Percentiles rank a stretch among this genome's conserved stretches.
These are phyloP conservation scores for Xiphophorus birchmanni DNA, from an alignment of 2,797 vertebrate species.

Conservation along the genomic window DNA sequence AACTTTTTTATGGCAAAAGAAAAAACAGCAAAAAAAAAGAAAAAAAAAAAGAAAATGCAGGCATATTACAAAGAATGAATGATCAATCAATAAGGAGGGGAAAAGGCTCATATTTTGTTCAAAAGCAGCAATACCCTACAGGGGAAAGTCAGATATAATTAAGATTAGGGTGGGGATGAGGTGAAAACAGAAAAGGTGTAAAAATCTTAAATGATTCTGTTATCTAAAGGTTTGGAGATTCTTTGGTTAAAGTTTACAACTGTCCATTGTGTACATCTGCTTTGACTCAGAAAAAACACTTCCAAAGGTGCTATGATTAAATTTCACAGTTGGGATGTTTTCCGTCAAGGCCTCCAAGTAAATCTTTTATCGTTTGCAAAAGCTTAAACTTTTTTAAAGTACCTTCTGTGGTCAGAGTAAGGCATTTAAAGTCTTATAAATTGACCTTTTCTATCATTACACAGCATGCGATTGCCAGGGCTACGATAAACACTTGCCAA, in stretches of 20 bases:
- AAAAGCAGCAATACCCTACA: not conserved
- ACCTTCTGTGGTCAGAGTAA: slow-evolving; percentile 25
- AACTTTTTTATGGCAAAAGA: not conserved
- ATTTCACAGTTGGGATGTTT: not conserved
- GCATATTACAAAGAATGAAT: not conserved
- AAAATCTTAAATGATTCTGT: not conserved
- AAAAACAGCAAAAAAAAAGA: not conserved
- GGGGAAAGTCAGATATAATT: not conserved
- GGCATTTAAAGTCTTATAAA: slow-evolving; percentile 41
- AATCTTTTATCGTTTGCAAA: not conserved
- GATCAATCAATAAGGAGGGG: not conserved
- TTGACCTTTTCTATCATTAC: slow-evolving; percentile 50
- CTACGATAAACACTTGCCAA: slow-evolving; percentile 67
- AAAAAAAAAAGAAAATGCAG: not conserved
- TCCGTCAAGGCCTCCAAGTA: not conserved
- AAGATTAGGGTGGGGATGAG: not conserved
- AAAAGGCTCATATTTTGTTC: not conserved
- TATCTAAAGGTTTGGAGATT: not conserved
- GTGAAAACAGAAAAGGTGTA: not conserved
- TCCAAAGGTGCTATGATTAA: not conserved
- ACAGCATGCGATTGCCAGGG: slow-evolving; percentile 38
- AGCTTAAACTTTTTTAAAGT: slow-evolving; percentile 22
- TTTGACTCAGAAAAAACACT: not conserved
- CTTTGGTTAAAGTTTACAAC: not conserved
- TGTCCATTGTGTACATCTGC: not conserved